Evolutionary conservation across 2,888 invertebrate species (phyloP).

Genomic region (Globia sparganii): DNA sequence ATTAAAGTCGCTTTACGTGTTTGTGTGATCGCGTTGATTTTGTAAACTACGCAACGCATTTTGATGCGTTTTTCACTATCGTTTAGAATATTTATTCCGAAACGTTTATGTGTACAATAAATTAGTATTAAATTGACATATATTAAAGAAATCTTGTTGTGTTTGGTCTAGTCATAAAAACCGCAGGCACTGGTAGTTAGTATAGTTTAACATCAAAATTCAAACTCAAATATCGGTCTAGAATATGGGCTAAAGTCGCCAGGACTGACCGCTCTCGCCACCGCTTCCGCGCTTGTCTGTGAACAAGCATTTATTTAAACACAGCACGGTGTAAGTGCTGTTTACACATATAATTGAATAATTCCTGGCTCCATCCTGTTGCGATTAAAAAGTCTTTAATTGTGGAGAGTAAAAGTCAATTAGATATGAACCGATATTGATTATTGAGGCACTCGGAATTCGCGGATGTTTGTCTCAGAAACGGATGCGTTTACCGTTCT

Average conservation of each 20-base stretch:
- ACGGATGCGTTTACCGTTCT: constrained; percentile 53
- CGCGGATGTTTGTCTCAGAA: constrained; percentile 64
- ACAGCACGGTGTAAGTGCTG: constrained; percentile 48
- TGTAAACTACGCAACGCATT: no score
- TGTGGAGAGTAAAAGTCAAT: constrained; percentile 82
- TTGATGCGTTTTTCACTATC: no score
- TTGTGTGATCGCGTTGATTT: no score
- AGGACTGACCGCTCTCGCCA: neutral
- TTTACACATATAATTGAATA: constrained; percentile 74
- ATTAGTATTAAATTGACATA: no score
- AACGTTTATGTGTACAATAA: no score
- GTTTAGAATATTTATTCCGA: no score
- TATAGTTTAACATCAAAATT: neutral
- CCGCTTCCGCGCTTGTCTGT: neutral
- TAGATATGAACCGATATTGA: constrained; percentile 68
- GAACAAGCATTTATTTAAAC: constrained; percentile 10
- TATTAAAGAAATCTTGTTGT: no score
- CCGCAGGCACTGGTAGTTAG: no score
- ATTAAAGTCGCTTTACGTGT: no score
- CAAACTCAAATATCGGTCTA: neutral
- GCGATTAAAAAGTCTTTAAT: constrained; percentile 80
- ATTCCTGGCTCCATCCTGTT: constrained; percentile 76
- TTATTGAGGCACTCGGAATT: constrained; percentile 67
- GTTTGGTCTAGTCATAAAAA: no score
- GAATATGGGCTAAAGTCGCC: neutral